Conservation (phyloP, 2,113 vertebrate species). For the Cyprinus carpio region DNA sequence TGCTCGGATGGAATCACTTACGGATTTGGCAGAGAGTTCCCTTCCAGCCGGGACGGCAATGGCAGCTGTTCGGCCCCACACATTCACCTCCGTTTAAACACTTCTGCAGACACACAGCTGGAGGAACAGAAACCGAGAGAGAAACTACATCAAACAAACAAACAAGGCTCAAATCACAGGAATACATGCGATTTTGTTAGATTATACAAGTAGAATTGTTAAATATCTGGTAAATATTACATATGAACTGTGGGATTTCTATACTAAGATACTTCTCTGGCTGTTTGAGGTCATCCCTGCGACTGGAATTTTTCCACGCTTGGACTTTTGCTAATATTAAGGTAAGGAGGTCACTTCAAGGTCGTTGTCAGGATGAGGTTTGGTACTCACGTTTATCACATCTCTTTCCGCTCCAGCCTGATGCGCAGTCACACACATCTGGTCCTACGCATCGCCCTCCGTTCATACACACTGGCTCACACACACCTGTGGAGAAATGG, state of each 20-base stretch:
- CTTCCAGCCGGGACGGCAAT: constrained; percentile 67
- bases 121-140: background rate
- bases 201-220: background rate
- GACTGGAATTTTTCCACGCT: background rate
- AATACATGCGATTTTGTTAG: background rate
- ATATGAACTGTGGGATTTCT: background rate
- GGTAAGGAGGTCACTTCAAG: background rate
- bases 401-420: constrained; percentile 71
- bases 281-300: background rate
- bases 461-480: constrained; percentile 79
- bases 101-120: constrained; percentile 78
- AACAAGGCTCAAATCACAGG: background rate
- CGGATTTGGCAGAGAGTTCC: constrained; percentile 76
- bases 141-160: background rate
- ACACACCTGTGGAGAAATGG: constrained; percentile 73
- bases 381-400: constrained; percentile 74
- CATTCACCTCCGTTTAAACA: constrained; percentile 76
- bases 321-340: background rate
- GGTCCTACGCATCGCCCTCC: constrained; percentile 75
- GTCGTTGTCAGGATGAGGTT: background rate
- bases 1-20: constrained; percentile 67
- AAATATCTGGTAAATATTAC: background rate
- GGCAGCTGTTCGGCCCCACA: constrained; percentile 69
- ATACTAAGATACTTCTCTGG: background rate
- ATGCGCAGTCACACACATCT: constrained; percentile 78